A percentile compares a stretch with the other conserved stretches of the same genome.
These are phyloP conservation scores for Philantomba maxwellii DNA, from an alignment of 2,113 vertebrate species.

Conservation along the genomic window DNA sequence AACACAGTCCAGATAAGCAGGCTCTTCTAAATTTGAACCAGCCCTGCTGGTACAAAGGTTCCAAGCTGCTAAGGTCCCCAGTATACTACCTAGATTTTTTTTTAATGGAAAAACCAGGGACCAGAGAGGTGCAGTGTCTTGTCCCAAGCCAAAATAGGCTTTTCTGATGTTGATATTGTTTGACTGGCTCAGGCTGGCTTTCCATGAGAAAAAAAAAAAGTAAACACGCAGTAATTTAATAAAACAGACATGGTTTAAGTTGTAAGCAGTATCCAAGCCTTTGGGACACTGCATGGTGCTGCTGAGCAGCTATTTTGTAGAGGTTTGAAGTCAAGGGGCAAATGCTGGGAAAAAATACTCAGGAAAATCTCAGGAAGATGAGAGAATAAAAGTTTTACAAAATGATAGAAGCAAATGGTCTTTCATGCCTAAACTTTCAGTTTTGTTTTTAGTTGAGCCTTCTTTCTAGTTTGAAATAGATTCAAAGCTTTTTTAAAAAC, in stretches of 20 bases:
- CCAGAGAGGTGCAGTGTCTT: neutral
- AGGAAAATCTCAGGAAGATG: neutral
- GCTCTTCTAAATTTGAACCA: neutral
- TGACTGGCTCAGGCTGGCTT: neutral
- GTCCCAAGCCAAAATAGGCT: neutral
- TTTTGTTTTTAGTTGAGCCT: neutral
- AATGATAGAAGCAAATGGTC: neutral
- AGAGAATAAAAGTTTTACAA: conserved; percentile 1
- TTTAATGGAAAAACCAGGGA: neutral
- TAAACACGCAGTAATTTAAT: neutral
- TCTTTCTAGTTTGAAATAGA: conserved; percentile 9
- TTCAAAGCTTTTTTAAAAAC: conserved; percentile 7
- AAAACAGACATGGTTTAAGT: neutral
- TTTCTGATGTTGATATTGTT: neutral
- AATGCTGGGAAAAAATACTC: neutral
- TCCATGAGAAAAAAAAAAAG: neutral
- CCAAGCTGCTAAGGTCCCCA: neutral
- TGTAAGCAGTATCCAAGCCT: neutral
- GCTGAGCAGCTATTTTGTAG: neutral
- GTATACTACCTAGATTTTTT: neutral
- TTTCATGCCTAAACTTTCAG: conserved; percentile 1
- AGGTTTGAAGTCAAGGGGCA: neutral
- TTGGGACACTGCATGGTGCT: neutral
- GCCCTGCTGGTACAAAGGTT: neutral
- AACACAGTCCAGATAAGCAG: neutral